A percentile compares a stretch with the other conserved stretches of the same genome.
Evolutionary conservation across 2,113 vertebrate species (phyloP).

Genomic region (Pyxicephalus adspersus): DNA sequence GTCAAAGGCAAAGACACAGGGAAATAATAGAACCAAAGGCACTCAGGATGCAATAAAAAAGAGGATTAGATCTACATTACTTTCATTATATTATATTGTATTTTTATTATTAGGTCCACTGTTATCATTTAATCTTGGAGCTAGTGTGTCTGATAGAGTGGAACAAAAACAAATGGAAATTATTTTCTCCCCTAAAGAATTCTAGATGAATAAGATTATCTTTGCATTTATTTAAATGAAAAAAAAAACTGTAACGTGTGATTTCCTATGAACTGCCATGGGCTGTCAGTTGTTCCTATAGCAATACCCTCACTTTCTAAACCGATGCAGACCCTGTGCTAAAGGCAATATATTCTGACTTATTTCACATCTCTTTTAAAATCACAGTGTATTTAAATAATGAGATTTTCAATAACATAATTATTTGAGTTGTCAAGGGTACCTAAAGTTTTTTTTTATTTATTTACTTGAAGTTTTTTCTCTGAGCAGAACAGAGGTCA

Average conservation of each 20-base stretch:
- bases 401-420: neutral
- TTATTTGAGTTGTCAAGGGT: neutral
- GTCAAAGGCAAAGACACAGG: slow-evolving; percentile 65
- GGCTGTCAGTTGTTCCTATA: slow-evolving; percentile 26
- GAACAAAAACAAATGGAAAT: slow-evolving; percentile 73
- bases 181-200: slow-evolving; percentile 61
- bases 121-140: slow-evolving; percentile 73
- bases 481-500: no score
- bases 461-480: no score
- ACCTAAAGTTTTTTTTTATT: no score
- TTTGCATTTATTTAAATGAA: slow-evolving; percentile 70
- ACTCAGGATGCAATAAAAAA: slow-evolving; percentile 73
- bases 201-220: slow-evolving; percentile 72
- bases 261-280: slow-evolving; percentile 35
- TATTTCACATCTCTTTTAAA: slow-evolving; percentile 1
- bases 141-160: slow-evolving; percentile 71
- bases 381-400: neutral
- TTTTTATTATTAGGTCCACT: slow-evolving; percentile 72
- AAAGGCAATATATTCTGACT: neutral
- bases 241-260: slow-evolving; percentile 66
- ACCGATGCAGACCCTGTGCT: slow-evolving; percentile 23
- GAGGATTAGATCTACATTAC: slow-evolving; percentile 72
- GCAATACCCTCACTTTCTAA: slow-evolving; percentile 19
- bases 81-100: slow-evolving; percentile 73
- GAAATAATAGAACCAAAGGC: slow-evolving; percentile 73